A percentile compares a stretch with the other conserved stretches of the same genome.
Conservation (phyloP, 1,140 invertebrate genomes). For the Drosophila tsacasi region DNA sequence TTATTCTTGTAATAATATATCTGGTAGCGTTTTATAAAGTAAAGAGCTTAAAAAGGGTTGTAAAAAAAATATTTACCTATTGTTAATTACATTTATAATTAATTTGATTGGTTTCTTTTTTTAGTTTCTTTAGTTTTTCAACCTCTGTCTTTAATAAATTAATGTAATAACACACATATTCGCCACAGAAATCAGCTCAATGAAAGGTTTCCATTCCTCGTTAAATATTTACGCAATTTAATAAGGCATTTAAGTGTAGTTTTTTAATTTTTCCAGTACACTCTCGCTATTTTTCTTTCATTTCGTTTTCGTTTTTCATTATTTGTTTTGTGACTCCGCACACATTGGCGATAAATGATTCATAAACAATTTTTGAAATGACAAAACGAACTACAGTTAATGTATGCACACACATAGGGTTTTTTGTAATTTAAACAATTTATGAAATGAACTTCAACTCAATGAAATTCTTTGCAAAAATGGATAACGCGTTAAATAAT, state of each 20-base stretch:
- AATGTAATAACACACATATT: neutral
- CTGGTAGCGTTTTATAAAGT: neutral
- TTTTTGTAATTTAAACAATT: constrained; percentile 22
- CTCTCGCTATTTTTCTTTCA: neutral
- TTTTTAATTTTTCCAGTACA: neutral
- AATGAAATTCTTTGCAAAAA: constrained; percentile 5
- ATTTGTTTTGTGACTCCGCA: neutral
- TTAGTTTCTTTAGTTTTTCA: neutral
- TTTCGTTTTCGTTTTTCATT: neutral
- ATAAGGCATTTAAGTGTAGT: constrained; percentile 5
- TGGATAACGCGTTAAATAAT: constrained; percentile 7
- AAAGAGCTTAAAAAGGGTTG: neutral
- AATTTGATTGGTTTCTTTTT: neutral
- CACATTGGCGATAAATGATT: constrained; percentile 4
- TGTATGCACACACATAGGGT: constrained; percentile 9
- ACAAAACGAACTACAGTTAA: constrained; percentile 7
- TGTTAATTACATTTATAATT: neutral
- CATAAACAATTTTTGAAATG: constrained; percentile 9
- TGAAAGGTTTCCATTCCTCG: neutral
- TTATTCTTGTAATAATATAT: neutral
- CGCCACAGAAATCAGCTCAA: neutral
- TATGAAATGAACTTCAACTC: constrained; percentile 10
- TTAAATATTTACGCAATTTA: constrained; percentile 5
- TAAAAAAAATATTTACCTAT: neutral
- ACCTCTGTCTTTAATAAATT: neutral